Evolutionary conservation across 2,113 vertebrate genomes (phyloP).

Genomic region (Abramis brama): DNA sequence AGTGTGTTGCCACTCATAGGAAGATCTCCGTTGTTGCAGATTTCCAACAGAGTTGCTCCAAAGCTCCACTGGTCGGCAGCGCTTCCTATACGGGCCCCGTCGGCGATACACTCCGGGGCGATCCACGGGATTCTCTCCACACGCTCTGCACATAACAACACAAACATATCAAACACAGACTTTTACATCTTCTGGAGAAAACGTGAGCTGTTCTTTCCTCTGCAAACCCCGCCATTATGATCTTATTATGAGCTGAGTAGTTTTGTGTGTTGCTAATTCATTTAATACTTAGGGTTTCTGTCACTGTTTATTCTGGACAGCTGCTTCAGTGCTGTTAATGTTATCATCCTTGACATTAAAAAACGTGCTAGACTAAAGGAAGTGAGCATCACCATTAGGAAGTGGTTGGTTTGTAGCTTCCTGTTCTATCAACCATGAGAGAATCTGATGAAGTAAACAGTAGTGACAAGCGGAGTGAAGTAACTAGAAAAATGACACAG

Average conservation of each 20-base stretch:
- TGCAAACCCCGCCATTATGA: no score
- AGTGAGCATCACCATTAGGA: conserved; percentile 59
- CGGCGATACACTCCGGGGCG: conserved; percentile 85
- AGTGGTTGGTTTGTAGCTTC: conserved; percentile 61
- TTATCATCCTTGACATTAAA: conserved; percentile 38
- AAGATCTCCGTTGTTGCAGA: conserved; percentile 88
- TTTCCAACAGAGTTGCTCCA: conserved; percentile 88
- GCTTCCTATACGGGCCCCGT: conserved; percentile 61
- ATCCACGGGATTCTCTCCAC: conserved; percentile 93
- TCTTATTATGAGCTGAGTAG: background rate
- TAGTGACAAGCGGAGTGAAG: background rate
- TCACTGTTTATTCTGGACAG: background rate
- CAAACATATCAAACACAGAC: background rate
- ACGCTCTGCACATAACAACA: conserved; percentile 75
- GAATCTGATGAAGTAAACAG: conserved; percentile 35
- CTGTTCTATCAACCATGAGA: conserved; percentile 59
- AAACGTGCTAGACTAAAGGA: conserved; percentile 58
- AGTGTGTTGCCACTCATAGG: conserved; percentile 79
- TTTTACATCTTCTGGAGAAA: background rate
- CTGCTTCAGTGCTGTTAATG: conserved; percentile 2
- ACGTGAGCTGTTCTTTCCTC: no score
- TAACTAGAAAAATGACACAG: background rate
- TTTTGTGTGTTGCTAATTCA: background rate
- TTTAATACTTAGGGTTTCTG: background rate
- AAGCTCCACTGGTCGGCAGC: conserved; percentile 92